These are phyloP conservation scores for Troglohyphantes excavatus DNA, from an alignment of 2,888 invertebrate species.

Conservation along the genomic window DNA sequence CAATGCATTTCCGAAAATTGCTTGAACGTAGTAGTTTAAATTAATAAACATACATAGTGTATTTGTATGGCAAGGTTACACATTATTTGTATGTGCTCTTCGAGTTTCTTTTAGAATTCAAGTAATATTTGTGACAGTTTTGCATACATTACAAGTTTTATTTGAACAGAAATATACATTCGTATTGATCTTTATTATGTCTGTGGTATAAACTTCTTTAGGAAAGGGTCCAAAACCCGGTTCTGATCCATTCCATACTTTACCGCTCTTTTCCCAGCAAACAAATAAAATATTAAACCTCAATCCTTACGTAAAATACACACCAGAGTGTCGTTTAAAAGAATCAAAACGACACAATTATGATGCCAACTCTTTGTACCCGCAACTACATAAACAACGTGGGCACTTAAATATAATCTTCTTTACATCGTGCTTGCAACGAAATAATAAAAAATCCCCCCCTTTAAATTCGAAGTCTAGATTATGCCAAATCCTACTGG, in stretches of 20 bases:
- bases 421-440: constrained; percentile 8
- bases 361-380: constrained; percentile 26
- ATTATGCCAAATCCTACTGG: constrained; percentile 68
- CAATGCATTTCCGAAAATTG: too few species aligned
- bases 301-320: constrained; percentile 3
- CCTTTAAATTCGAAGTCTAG: constrained; percentile 46
- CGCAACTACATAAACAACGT: constrained; percentile 68
- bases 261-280: neutral
- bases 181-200: too few species aligned
- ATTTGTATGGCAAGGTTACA: too few species aligned
- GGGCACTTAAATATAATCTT: constrained; percentile 62
- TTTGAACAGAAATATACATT: too few species aligned
- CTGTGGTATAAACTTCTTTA: neutral
- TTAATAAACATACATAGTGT: too few species aligned
- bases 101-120: too few species aligned
- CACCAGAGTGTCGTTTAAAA: constrained; percentile 47
- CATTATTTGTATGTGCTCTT: too few species aligned
- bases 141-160: too few species aligned
- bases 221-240: neutral
- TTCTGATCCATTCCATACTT: constrained; percentile 12
- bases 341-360: constrained; percentile 46
- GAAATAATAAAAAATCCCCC: constrained; percentile 13
- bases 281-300: constrained; percentile 38
- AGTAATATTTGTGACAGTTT: neutral
- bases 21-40: too few species aligned